A percentile compares a stretch with the other conserved stretches of the same genome.
Conservation (phyloP, 2,113 vertebrate species). For the Nothobranchius kuhntae region DNA sequence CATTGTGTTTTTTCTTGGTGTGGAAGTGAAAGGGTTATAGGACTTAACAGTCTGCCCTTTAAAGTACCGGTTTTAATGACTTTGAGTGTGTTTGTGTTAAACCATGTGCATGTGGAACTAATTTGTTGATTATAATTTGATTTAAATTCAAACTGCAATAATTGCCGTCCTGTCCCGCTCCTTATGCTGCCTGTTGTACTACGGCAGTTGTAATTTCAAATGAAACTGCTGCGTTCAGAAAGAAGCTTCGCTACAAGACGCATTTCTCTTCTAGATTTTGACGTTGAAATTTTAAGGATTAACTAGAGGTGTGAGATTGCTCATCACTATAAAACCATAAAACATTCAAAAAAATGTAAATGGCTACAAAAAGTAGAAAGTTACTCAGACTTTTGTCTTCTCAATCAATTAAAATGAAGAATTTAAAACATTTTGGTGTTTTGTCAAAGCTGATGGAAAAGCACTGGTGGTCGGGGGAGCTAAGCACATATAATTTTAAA, state of each 20-base stretch:
- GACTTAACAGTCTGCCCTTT: neutral
- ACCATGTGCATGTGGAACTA: slow-evolving; percentile 48
- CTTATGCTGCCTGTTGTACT: slow-evolving; percentile 53
- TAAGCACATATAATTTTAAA: neutral
- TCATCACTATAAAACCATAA: neutral
- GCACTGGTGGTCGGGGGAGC: too few species aligned
- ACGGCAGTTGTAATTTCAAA: slow-evolving; percentile 40
- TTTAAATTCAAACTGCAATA: slow-evolving; percentile 55
- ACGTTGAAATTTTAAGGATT: slow-evolving; percentile 15
- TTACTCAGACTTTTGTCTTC: too few species aligned
- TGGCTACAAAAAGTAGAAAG: too few species aligned
- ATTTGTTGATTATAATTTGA: slow-evolving; percentile 57
- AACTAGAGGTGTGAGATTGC: slow-evolving; percentile 35
- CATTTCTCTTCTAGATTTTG: slow-evolving; percentile 16
- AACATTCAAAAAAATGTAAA: too few species aligned
- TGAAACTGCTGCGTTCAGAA: slow-evolving; percentile 55
- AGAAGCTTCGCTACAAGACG: slow-evolving; percentile 18
- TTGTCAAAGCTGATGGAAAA: too few species aligned
- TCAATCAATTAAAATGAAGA: too few species aligned
- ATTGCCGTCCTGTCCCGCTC: slow-evolving; percentile 60
- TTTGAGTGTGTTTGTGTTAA: slow-evolving; percentile 36
- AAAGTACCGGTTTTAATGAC: slow-evolving; percentile 4
- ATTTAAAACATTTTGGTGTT: too few species aligned
- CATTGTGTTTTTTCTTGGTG: too few species aligned
- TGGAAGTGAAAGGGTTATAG: neutral